phyloP scores from a whole-genome alignment of 2,888 invertebrate species.

The Gymnosoma rotundatum region DNA sequence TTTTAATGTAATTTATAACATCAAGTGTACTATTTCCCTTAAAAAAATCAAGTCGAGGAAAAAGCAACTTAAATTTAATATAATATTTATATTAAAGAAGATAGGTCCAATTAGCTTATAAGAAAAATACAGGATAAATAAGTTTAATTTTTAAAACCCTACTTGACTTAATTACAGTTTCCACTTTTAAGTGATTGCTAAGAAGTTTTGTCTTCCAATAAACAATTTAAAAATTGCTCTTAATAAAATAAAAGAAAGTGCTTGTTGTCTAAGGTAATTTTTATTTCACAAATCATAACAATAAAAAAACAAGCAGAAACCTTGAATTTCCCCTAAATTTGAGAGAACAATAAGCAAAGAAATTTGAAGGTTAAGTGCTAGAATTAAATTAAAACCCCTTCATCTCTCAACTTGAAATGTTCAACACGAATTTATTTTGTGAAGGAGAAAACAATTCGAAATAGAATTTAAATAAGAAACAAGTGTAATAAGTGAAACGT shows the following conservation, averaged over 20 bases:
- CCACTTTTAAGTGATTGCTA: background rate
- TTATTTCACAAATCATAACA: slow-evolving; percentile 1
- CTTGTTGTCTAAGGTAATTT: slow-evolving; percentile 43
- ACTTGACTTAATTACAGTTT: background rate
- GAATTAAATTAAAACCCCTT: slow-evolving; percentile 39
- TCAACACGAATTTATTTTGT: background rate
- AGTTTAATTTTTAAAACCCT: too few relatives aligned
- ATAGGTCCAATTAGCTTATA: too few relatives aligned
- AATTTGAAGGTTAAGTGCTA: slow-evolving; percentile 56
- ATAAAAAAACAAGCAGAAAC: slow-evolving; percentile 24
- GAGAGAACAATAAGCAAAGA: slow-evolving; percentile 45
- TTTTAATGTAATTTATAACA: too few relatives aligned
- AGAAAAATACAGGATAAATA: too few relatives aligned
- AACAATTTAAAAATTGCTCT: background rate
- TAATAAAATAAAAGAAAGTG: background rate
- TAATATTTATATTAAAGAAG: too few relatives aligned
- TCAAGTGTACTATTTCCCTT: too few relatives aligned
- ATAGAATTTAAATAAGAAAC: slow-evolving; percentile 9
- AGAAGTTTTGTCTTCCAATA: background rate
- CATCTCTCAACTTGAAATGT: slow-evolving; percentile 6
- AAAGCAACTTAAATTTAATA: too few relatives aligned
- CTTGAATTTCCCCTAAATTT: slow-evolving; percentile 56
- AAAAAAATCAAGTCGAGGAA: too few relatives aligned
- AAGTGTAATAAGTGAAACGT: slow-evolving; percentile 5
- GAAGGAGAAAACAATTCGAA: background rate